Evolutionary conservation across 2,113 vertebrate species (phyloP), one percentile per base, ranked within the genome.

Genomic region (Noturus placidus): DNA sequence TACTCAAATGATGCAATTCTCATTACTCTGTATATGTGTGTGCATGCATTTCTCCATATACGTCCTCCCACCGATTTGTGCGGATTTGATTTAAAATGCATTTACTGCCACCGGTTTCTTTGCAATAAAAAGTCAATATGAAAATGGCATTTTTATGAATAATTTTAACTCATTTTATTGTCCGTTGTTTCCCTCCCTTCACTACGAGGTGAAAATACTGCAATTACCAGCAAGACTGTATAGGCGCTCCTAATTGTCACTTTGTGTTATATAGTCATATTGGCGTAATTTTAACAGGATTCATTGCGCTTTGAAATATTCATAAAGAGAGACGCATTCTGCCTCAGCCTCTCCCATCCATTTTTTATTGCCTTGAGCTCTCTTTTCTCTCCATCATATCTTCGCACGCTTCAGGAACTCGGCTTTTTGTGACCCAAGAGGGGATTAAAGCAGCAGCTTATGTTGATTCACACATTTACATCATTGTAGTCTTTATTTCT

Each of bases 251-350:
- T 82, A 82, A 87, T 70, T 82, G 78, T 87, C 78, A 82, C 78
- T 87, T 70, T 80, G 63, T 57, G 72, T 87, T 81, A 87, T 82
- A 81, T 0, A 82, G 77, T 82, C 63, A 30, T 59, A 72, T 50
- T 30, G 78, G 63, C 33, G 17, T 70, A 59, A 56, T 33, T 70
- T 42, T 25, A 81, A 54, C 63, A 70, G 61, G 42, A 70, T 87
- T 87, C 86, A 87, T 56, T 59, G 46, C 10, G 7, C 63, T 72
- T n/a, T 87, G 78, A 87, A 87, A 87, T 87, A 82, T 87, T 87
- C 67, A 82, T 82, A 50, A 83, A 83, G 65, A 20, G 27, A 8
- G 17, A 82, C 0, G 14, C 65, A 72, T 84, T 72, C 65, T 74
- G 83, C 33, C 52, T 76, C 22, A 5, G 33, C 65, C 67, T 72